These are phyloP conservation scores for Ametastegia equiseti DNA, from an alignment of 2,888 invertebrate species.

Conservation along the genomic window DNA sequence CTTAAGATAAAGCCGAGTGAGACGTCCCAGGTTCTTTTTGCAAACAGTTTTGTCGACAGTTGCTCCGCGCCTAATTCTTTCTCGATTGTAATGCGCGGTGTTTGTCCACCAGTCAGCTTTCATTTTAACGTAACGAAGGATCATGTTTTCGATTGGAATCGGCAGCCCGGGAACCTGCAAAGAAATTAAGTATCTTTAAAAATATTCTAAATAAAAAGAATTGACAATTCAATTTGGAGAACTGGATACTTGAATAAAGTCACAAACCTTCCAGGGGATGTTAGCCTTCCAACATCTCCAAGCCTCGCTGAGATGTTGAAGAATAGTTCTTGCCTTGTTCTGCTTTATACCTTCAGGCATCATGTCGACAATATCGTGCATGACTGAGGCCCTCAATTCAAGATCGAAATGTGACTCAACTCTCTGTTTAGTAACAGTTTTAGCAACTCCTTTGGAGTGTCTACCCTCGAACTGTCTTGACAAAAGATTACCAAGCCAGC, in stretches of 20 bases:
- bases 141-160: conserved; percentile 99
- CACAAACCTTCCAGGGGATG: conserved; percentile 97
- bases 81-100: conserved; percentile 99
- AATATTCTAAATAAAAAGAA: neutral
- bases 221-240: no score
- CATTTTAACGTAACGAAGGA: conserved; percentile 99
- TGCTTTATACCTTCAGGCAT: conserved; percentile 99
- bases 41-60: conserved; percentile 99
- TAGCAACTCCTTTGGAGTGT: conserved; percentile 99
- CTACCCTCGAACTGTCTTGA: conserved; percentile 99
- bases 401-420: conserved; percentile 99
- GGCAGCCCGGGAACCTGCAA: conserved; percentile 96
- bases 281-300: conserved; percentile 99
- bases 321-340: conserved; percentile 98
- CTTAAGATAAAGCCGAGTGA: conserved; percentile 97
- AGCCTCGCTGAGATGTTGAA: conserved; percentile 99
- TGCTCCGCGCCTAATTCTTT: conserved; percentile 98
- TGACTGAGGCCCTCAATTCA: conserved; percentile 97
- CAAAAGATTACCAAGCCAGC: conserved; percentile 99
- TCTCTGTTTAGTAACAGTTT: conserved; percentile 99
- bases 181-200: conserved; percentile 47
- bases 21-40: conserved; percentile 99
- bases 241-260: no score
- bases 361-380: conserved; percentile 99
- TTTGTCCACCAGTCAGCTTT: conserved; percentile 99